A percentile compares a stretch with the other conserved stretches of the same genome.
phyloP scores from a whole-genome alignment of 2,888 invertebrate species.

The Ichneumoninae sp. region DNA sequence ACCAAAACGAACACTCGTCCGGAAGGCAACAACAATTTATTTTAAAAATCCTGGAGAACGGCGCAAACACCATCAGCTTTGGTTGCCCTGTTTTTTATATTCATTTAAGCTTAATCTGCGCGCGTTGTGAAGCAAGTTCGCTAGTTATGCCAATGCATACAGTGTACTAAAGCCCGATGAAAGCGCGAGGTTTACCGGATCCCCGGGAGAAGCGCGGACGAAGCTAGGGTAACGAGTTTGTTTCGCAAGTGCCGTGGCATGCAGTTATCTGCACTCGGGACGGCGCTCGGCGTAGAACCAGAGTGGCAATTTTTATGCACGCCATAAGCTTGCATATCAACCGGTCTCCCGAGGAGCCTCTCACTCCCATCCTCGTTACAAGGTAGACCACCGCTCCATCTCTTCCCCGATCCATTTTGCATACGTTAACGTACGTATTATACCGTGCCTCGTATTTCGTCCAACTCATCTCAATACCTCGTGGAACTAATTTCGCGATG shows the following conservation, averaged over 20 bases:
- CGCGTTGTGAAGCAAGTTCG: conserved; percentile 18
- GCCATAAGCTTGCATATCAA: conserved; percentile 52
- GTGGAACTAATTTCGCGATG: conserved; percentile 55
- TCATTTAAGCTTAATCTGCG: conserved; percentile 9
- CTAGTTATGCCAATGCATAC: conserved; percentile 28
- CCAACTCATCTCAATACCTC: conserved; percentile 39
- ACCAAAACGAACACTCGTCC: not conserved
- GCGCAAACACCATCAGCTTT: not conserved
- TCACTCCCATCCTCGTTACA: conserved; percentile 41
- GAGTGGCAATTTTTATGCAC: conserved; percentile 62
- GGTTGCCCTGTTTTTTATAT: conserved; percentile 3
- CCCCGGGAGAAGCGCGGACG: conserved; percentile 39
- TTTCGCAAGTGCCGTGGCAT: conserved; percentile 17
- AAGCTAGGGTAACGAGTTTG: conserved; percentile 51
- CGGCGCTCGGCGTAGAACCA: conserved; percentile 15
- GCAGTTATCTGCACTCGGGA: conserved; percentile 44
- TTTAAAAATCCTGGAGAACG: not conserved
- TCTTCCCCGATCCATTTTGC: conserved; percentile 34
- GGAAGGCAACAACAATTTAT: not conserved
- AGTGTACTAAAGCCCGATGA: conserved; percentile 42
- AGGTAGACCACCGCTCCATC: conserved; percentile 25
- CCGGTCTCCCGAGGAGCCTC: conserved; percentile 28
- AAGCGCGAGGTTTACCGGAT: conserved; percentile 44
- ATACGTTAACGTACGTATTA: conserved; percentile 51
- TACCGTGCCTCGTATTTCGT: conserved; percentile 27